Percentiles rank a stretch among this genome's conserved stretches.
These are phyloP conservation scores for Apistogramma diplotaenia DNA, from an alignment of 2,113 vertebrate species.

Conservation along the genomic window DNA sequence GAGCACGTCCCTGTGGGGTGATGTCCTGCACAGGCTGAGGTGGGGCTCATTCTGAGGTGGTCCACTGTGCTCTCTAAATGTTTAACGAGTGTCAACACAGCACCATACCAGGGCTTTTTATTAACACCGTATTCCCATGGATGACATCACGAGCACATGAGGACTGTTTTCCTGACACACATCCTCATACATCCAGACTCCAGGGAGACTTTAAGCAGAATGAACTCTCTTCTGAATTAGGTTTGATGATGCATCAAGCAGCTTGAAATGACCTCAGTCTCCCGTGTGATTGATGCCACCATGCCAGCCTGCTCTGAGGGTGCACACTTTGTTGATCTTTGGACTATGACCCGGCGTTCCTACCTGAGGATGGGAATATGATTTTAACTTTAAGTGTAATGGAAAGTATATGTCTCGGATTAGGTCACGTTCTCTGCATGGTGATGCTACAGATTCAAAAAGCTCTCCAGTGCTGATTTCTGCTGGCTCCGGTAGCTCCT, in stretches of 20 bases:
- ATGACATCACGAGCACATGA: neutral
- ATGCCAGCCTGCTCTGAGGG: neutral
- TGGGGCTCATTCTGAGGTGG: neutral
- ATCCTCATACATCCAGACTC: neutral
- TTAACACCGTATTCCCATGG: neutral
- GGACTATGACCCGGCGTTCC: neutral
- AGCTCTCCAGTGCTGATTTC: neutral
- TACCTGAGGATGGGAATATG: neutral
- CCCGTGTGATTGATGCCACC: neutral
- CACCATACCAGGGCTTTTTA: neutral
- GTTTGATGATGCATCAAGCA: neutral
- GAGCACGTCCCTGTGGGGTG: rapidly evolving
- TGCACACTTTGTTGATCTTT: neutral
- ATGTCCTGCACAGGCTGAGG: neutral
- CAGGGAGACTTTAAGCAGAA: rapidly evolving
- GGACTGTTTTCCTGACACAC: too few relatives aligned
- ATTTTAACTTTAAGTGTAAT: neutral
- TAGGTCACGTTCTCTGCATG: rapidly evolving
- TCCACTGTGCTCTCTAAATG: neutral
- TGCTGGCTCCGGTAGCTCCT: neutral
- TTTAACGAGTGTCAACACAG: neutral
- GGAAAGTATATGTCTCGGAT: neutral
- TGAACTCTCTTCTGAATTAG: neutral
- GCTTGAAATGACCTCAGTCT: neutral
- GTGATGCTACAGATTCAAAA: neutral